These are phyloP conservation scores for Capitella teleta DNA, from an alignment of 1,140 invertebrate genomes.

Conservation along the genomic window DNA sequence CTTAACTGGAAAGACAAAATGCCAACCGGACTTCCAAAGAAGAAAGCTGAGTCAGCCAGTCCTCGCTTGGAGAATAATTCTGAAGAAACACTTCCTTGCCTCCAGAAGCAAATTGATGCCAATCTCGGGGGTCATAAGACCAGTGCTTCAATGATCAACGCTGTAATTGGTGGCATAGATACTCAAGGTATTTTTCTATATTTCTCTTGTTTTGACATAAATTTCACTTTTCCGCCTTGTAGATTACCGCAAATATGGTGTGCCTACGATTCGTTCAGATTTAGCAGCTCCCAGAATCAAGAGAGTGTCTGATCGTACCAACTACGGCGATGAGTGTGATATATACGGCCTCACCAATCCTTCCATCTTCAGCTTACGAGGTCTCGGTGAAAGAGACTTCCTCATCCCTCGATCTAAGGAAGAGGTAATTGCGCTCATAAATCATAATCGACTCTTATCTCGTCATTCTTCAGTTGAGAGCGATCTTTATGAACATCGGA, in stretches of 20 bases:
- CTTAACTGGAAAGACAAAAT: conserved; percentile 41
- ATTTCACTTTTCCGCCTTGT: conserved; percentile 6
- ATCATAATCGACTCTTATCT: neutral
- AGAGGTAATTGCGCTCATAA: conserved; percentile 21
- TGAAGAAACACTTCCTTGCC: no score
- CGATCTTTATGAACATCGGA: conserved; percentile 30
- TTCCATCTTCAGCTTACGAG: conserved; percentile 30
- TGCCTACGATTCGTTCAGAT: conserved; percentile 36
- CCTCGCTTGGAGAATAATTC: no score
- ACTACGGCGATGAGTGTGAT: conserved; percentile 38
- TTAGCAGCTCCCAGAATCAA: conserved; percentile 29
- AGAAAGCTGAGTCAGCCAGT: no score
- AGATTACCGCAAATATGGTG: conserved; percentile 38
- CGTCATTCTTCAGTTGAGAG: conserved; percentile 30
- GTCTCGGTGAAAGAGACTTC: conserved; percentile 38
- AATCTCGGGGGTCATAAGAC: conserved; percentile 30
- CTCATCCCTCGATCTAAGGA: conserved; percentile 28
- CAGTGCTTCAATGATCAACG: conserved; percentile 32
- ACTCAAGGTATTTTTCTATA: conserved; percentile 21
- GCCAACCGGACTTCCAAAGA: conserved; percentile 29
- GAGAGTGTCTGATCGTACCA: conserved; percentile 29
- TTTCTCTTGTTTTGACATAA: no score
- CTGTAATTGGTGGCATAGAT: conserved; percentile 26
- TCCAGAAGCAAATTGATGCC: conserved; percentile 34
- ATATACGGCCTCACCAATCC: conserved; percentile 34